Evolutionary conservation across 1,140 invertebrate genomes (phyloP), one percentile per base, ranked within the genome.

Genomic region (Drosophila lowei): DNA sequence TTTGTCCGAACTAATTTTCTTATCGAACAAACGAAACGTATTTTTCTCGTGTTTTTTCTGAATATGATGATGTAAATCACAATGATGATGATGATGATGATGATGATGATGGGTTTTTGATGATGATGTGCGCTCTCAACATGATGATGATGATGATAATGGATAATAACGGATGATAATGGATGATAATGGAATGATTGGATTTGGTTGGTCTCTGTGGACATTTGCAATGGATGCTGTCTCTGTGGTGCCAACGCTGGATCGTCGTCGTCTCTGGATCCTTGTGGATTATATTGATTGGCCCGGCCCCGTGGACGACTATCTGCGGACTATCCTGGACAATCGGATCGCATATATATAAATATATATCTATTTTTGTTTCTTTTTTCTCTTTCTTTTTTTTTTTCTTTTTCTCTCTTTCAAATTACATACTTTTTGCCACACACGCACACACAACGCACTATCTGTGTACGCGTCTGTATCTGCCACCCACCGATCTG

Each of bases 11-110:
- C 90, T 90, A 91, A 91, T 91, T 91, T 91, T 91, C 90, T 91
- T 91, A 91, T 81, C 90, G 90, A 91, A 91, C 90, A 91, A 89
- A 90, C 90, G 90, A 90, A 90, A 90, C 90, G 90, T 91, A 91
- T 91, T 91, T 91, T 91, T 91, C 90, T 91, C 90, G 90, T 91
- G 90, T 91, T 90, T 91, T 91, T 90, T 90, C 85, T 90, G 85
- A 90, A 90, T 86, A 89, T 88, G 90, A 89, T 91, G 90, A 89
- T 91, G 90, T 91, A 78, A 78, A 86, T 88, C 74, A 86, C 73
- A 88, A 86, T 90, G 71, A 90, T 88, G 74, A 90, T 89, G 84
- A 83, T 89, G 84, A 88, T 88, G 83, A 84, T 89, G 84, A 53
- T 60, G 57, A 25, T 25, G 23, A 25, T 25, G 23, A 25, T 25